These are phyloP conservation scores for Standfussiana lucernea DNA, from an alignment of 2,888 invertebrate species.

Conservation along the genomic window DNA sequence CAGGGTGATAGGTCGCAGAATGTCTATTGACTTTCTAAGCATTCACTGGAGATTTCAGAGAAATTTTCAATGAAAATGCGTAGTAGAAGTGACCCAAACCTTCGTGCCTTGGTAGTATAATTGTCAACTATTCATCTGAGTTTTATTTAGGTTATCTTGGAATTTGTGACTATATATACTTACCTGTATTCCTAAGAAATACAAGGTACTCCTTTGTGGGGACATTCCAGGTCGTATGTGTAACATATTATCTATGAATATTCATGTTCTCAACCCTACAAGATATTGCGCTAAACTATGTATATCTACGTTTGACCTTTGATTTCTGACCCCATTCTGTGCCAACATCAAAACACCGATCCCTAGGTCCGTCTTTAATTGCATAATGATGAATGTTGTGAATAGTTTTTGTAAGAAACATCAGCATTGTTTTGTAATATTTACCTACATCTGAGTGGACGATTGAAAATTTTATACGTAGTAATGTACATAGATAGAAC, in stretches of 20 bases:
- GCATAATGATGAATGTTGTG: constrained; percentile 13
- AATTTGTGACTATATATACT: not conserved
- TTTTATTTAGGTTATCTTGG: not conserved
- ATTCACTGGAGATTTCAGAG: not conserved
- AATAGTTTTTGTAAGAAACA: constrained; percentile 11
- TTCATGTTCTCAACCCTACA: not conserved
- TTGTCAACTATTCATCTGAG: not conserved
- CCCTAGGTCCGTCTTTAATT: not conserved
- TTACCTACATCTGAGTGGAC: constrained; percentile 29
- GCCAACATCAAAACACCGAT: not conserved
- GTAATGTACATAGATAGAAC: not conserved
- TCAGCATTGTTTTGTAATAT: constrained; percentile 39
- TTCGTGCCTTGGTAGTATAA: not conserved
- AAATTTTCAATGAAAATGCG: not conserved
- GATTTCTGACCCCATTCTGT: not conserved
- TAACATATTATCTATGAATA: not conserved
- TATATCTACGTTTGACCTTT: not conserved
- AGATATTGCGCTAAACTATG: not conserved
- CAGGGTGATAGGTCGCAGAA: not conserved
- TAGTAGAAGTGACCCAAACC: too few relatives aligned
- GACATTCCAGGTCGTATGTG: not conserved
- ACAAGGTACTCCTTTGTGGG: not conserved
- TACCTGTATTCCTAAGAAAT: not conserved
- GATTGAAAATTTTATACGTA: constrained; percentile 25
- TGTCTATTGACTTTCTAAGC: not conserved